These are phyloP conservation scores for Halcyon malimbica DNA, from an alignment of 2,113 vertebrate species.

Conservation along the genomic window DNA sequence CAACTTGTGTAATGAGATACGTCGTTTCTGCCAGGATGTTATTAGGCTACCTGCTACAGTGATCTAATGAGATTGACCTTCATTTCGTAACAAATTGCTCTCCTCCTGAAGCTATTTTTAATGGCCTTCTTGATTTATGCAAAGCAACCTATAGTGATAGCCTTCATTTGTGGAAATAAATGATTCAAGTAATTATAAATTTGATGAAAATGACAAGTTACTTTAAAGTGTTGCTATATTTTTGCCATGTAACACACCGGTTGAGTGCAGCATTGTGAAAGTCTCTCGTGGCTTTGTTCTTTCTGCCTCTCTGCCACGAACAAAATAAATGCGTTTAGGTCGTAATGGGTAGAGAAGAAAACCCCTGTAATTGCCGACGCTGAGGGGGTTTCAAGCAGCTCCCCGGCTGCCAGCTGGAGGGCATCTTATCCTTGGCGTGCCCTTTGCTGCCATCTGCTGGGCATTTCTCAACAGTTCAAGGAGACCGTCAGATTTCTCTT, in stretches of 20 bases:
- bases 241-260: neutral
- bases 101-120: slow-evolving; percentile 38
- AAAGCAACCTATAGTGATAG: neutral
- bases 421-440: neutral
- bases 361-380: fast-evolving
- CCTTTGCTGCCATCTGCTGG: slow-evolving; percentile 46
- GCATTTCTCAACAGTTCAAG: neutral
- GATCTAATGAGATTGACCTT: slow-evolving; percentile 62
- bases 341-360: neutral
- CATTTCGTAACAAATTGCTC: slow-evolving; percentile 32
- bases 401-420: neutral
- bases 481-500: neutral
- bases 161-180: slow-evolving; percentile 3
- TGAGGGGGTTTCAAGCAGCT: neutral
- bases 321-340: neutral
- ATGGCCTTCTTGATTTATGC: slow-evolving; percentile 16
- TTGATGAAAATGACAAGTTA: neutral
- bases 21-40: slow-evolving; percentile 19
- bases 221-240: neutral
- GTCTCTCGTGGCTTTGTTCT: neutral
- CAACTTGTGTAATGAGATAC: slow-evolving; percentile 49
- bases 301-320: neutral
- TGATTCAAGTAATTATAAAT: neutral
- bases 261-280: neutral
- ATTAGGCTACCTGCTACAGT: slow-evolving; percentile 10